Evolutionary conservation across 92 coral and sea anemone genomes (phyloP), one percentile per base, ranked within the genome.

Genomic region (Muricea muricata): DNA sequence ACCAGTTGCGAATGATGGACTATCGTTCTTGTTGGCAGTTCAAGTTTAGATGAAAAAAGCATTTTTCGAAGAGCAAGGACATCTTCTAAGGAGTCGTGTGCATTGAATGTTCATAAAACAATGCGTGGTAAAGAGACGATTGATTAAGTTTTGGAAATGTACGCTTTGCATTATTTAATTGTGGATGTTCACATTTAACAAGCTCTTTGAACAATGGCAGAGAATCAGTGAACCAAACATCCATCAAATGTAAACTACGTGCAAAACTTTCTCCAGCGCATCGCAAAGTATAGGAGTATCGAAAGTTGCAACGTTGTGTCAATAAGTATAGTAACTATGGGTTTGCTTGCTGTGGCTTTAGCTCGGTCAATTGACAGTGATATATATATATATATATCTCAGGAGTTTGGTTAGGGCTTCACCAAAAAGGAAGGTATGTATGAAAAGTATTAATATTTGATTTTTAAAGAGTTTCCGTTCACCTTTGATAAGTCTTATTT

Each of bases 11-110:
- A 63, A 58, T 79, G 48, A 31, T 84, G 73, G 35, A 79, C 80
- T 66, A 91, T 73, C 21, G 31, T 66, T 80, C 75, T 68, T 79
- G 25, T 52, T n/a, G 84, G 25, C 37, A 91, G 42, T 48, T 66
- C 67, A 6, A 87, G 79, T 17, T 84, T 42, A n/a, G 93, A 84
- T 39, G 78, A 82, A 45, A 91, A 91, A 32, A 79, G 61, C 31
- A 87, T 91, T 57, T 45, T 79, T 82, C 84, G 63, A 30, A 87
- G 80, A 23, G 93, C 89, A 23, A 84, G 75, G 21, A 78, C 91
- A 50, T 90, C 93, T 57, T 90, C 88, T 21, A 87, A 40, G 35
- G 92, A 87, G 78, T 91, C 89, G 72, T 91, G 94, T 0, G 88
- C 89, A 66, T 83, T 63, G 84, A 85, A 91, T 11, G 80, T 75